These are phyloP conservation scores for Argentina silus DNA, from an alignment of 2,797 vertebrate genomes.

Conservation along the genomic window DNA sequence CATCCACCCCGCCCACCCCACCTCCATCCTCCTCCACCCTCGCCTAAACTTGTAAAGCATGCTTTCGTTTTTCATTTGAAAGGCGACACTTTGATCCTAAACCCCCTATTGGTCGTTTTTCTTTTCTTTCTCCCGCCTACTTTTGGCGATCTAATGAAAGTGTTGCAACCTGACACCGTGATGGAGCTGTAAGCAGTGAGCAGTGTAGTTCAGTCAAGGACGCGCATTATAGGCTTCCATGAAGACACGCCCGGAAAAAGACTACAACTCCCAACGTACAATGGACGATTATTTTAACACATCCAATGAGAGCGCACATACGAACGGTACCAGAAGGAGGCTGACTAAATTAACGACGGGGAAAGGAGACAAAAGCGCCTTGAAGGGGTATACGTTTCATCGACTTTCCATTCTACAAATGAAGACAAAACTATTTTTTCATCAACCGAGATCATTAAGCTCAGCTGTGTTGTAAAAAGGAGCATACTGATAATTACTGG, in stretches of 20 bases:
- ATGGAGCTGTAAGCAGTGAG: constrained; percentile 37
- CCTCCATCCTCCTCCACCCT: constrained; percentile 18
- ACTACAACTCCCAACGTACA: constrained; percentile 65
- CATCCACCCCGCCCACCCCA: not conserved
- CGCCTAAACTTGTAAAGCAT: constrained; percentile 21
- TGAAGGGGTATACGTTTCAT: constrained; percentile 6
- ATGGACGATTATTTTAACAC: constrained; percentile 34
- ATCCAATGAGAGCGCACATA: constrained; percentile 49
- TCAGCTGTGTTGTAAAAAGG: not conserved
- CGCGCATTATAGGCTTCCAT: constrained; percentile 22
- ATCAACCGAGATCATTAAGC: not conserved
- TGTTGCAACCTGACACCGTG: constrained; percentile 62
- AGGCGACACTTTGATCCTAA: constrained; percentile 42
- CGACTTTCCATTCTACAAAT: constrained; percentile 11
- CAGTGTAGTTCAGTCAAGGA: constrained; percentile 52
- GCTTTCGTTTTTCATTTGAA: constrained; percentile 52
- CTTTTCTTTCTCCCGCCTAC: constrained; percentile 52
- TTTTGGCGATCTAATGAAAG: constrained; percentile 39
- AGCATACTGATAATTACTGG: not conserved
- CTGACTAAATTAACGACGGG: constrained; percentile 41
- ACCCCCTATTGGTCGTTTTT: constrained; percentile 49
- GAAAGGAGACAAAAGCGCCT: constrained; percentile 55
- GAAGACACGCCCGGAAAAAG: constrained; percentile 56
- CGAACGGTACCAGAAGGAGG: constrained; percentile 49
- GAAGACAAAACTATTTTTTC: not conserved